Evolutionary conservation across 2,113 vertebrate species (phyloP).

Genomic region (Gadus macrocephalus): DNA sequence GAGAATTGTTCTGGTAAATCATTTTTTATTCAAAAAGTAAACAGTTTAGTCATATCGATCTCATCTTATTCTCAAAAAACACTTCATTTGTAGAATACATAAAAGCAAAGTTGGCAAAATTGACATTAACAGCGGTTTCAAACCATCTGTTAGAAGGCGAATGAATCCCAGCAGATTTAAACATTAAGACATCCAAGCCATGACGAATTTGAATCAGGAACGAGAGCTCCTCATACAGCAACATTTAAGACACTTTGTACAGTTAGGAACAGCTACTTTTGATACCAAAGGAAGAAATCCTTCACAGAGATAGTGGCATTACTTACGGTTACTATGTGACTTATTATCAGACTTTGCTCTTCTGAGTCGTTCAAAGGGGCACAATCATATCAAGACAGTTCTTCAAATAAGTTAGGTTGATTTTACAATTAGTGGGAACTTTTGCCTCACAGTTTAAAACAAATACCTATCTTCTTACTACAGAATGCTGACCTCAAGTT

Average conservation of each 20-base stretch:
- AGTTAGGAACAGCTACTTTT: too few species aligned
- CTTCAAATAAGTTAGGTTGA: too few species aligned
- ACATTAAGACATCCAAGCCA: conserved; percentile 8
- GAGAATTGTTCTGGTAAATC: neutral
- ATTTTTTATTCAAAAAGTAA: neutral
- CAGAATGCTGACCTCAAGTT: too few species aligned
- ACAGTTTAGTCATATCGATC: neutral
- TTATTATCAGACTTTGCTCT: too few species aligned
- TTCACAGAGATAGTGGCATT: too few species aligned
- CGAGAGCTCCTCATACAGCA: neutral
- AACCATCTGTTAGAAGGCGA: conserved; percentile 35
- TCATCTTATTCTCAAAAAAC: neutral
- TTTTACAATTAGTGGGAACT: too few species aligned
- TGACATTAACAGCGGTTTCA: conserved; percentile 26
- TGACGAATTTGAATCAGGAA: neutral
- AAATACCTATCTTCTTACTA: too few species aligned
- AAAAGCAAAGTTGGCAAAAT: conserved; percentile 16
- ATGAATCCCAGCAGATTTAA: neutral
- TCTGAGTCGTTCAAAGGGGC: too few species aligned
- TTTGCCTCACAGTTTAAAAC: too few species aligned
- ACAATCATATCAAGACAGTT: too few species aligned
- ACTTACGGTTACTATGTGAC: too few species aligned
- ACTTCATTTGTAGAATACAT: conserved; percentile 7
- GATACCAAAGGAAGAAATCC: too few species aligned
- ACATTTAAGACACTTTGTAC: neutral